Percentiles rank a stretch among this genome's conserved stretches.
phyloP scores from a whole-genome alignment of 2,113 vertebrate species.

The Pelobates fuscus region DNA sequence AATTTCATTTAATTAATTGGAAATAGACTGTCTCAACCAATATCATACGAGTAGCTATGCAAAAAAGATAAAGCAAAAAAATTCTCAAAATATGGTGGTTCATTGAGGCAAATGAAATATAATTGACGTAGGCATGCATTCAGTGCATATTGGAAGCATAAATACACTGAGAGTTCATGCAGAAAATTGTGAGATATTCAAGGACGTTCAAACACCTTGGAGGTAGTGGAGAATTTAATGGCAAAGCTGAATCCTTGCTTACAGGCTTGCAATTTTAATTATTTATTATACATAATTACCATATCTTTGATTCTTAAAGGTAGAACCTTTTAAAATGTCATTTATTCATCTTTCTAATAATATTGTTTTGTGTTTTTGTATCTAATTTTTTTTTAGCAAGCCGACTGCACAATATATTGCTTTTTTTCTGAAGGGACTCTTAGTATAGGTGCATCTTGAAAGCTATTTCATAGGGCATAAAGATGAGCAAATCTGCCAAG shows the following conservation, averaged over 20 bases:
- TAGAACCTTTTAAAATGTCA: too few relatives aligned
- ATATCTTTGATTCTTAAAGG: background rate
- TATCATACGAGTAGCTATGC: background rate
- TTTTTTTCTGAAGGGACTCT: too few relatives aligned
- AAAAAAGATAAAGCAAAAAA: slow-evolving; percentile 10
- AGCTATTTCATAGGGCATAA: too few relatives aligned
- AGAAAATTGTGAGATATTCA: background rate
- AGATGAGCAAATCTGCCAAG: too few relatives aligned
- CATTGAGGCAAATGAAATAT: slow-evolving; percentile 6
- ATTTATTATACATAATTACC: background rate
- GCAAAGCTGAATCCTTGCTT: background rate
- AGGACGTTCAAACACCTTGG: slow-evolving; percentile 7
- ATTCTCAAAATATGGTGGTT: background rate
- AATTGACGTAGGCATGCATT: slow-evolving; percentile 16
- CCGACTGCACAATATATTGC: too few relatives aligned
- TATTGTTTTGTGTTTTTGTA: too few relatives aligned
- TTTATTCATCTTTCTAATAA: too few relatives aligned
- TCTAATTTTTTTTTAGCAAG: too few relatives aligned
- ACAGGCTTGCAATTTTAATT: background rate
- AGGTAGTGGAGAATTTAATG: background rate
- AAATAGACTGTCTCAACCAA: slow-evolving; percentile 5
- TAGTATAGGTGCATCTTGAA: too few relatives aligned
- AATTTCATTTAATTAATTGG: background rate
- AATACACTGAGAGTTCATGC: slow-evolving; percentile 3
- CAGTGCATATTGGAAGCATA: background rate